These are phyloP conservation scores for Syrmaticus mikado DNA, from an alignment of 2,113 vertebrate genomes.

Conservation along the genomic window DNA sequence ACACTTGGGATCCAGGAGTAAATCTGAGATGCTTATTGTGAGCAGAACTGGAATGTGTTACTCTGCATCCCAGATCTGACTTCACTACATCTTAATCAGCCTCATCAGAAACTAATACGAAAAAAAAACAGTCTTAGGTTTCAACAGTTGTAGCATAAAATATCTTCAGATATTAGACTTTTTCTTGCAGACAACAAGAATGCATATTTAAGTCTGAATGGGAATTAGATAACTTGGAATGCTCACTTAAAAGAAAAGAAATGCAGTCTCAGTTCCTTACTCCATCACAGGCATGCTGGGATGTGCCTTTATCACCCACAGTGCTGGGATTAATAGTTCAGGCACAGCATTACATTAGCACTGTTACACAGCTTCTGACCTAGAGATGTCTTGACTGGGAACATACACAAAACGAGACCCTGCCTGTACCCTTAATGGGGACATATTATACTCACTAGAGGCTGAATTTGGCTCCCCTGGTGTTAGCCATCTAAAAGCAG, in stretches of 20 bases:
- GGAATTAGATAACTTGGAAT: conserved; percentile 21
- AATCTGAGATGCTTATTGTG: not conserved
- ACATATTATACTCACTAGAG: not conserved
- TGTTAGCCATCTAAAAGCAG: not conserved
- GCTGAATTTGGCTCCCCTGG: not conserved
- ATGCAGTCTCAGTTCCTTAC: not conserved
- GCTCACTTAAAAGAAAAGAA: not conserved
- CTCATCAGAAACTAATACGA: not conserved
- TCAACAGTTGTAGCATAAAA: not conserved
- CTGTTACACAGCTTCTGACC: not conserved
- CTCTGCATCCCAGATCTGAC: not conserved
- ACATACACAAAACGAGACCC: not conserved
- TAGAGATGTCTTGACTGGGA: not conserved
- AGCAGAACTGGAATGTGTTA: conserved; percentile 19
- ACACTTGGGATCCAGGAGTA: not conserved
- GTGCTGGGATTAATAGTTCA: not conserved
- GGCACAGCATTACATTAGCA: not conserved
- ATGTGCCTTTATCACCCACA: not conserved
- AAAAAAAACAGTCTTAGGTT: not conserved
- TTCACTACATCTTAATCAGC: conserved; percentile 36
- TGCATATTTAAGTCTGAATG: not conserved
- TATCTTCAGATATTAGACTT: conserved; percentile 1
- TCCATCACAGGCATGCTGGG: not conserved
- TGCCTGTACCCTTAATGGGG: not conserved
- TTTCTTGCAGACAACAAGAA: conserved; percentile 27